A percentile compares a stretch with the other conserved stretches of the same genome.
Conservation (phyloP, 1,140 invertebrate species). For the Drosophila subpulchrella region DNA sequence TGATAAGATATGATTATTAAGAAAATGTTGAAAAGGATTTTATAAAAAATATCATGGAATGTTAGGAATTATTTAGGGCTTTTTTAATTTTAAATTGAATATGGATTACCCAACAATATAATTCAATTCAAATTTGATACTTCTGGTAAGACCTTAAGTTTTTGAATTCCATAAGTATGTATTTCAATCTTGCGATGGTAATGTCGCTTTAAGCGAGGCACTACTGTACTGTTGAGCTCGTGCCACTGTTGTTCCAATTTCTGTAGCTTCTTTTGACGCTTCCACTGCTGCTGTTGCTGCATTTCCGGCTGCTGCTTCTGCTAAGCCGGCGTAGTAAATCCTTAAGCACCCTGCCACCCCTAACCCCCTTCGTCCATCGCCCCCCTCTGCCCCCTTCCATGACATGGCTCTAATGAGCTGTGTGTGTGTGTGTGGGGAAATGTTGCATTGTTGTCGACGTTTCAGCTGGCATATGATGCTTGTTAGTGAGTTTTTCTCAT, state of each 20-base stretch:
- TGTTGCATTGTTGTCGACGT: conserved; percentile 77
- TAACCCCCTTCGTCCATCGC: not conserved
- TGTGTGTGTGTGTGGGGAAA: conserved; percentile 24
- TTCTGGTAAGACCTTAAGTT: too few relatives aligned
- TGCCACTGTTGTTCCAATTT: conserved; percentile 9
- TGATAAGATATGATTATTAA: too few relatives aligned
- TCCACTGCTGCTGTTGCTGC: conserved; percentile 34
- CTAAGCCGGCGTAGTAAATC: conserved; percentile 73
- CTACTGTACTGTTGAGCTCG: not conserved
- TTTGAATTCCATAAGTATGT: too few relatives aligned
- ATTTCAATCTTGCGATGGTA: too few relatives aligned
- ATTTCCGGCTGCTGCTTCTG: conserved; percentile 47
- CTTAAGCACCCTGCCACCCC: conserved; percentile 25
- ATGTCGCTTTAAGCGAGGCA: not conserved
- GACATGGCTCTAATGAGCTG: conserved; percentile 75
- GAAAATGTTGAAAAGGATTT: too few relatives aligned
- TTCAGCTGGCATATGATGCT: conserved; percentile 81
- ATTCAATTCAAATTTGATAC: too few relatives aligned
- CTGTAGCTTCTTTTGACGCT: conserved; percentile 17
- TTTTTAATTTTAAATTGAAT: too few relatives aligned
- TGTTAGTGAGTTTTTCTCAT: conserved; percentile 74
- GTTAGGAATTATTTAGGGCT: too few relatives aligned
- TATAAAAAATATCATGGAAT: too few relatives aligned
- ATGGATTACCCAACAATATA: too few relatives aligned
- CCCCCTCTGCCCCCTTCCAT: conserved; percentile 7